These are phyloP conservation scores for Pocota personata DNA, from an alignment of 2,888 invertebrate genomes.

Conservation along the genomic window DNA sequence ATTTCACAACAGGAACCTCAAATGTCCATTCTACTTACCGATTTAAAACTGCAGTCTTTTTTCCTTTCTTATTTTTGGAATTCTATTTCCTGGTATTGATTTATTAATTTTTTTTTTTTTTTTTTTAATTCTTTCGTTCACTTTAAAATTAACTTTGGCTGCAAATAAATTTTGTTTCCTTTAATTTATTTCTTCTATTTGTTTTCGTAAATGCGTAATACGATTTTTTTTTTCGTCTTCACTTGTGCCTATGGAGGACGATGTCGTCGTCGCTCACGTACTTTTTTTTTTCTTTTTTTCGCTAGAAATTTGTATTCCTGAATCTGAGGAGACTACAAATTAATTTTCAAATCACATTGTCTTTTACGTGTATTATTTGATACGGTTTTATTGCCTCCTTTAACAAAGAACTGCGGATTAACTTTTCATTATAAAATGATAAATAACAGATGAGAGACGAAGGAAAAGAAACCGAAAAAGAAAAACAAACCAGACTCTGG, in stretches of 20 bases:
- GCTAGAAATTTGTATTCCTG: not conserved
- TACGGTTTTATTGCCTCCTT: constrained; percentile 26
- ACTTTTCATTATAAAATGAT: constrained; percentile 37
- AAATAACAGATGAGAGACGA: constrained; percentile 46
- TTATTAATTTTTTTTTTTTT: constrained; percentile 33
- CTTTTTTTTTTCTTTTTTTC: not conserved
- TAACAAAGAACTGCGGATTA: constrained; percentile 49
- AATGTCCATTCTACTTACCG: constrained; percentile 43
- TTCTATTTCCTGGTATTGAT: constrained; percentile 28
- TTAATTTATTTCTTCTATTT: constrained; percentile 28
- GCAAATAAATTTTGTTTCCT: not conserved
- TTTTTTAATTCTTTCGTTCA: not conserved
- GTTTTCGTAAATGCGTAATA: constrained; percentile 67
- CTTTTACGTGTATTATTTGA: constrained; percentile 28
- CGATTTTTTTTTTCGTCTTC: constrained; percentile 7
- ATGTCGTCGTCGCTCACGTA: constrained; percentile 47
- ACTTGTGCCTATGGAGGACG: constrained; percentile 26
- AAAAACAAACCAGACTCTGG: constrained; percentile 44
- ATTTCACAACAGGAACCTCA: constrained; percentile 8
- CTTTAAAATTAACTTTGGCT: constrained; percentile 3
- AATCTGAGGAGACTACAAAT: not conserved
- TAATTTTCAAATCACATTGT: constrained; percentile 40
- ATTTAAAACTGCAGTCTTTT: constrained; percentile 51
- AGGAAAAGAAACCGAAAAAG: constrained; percentile 36
- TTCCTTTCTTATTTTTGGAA: constrained; percentile 32